Base-by-base conservation (phyloP, 2,888 invertebrate species). In the Petrophora chlorosata region DNA sequence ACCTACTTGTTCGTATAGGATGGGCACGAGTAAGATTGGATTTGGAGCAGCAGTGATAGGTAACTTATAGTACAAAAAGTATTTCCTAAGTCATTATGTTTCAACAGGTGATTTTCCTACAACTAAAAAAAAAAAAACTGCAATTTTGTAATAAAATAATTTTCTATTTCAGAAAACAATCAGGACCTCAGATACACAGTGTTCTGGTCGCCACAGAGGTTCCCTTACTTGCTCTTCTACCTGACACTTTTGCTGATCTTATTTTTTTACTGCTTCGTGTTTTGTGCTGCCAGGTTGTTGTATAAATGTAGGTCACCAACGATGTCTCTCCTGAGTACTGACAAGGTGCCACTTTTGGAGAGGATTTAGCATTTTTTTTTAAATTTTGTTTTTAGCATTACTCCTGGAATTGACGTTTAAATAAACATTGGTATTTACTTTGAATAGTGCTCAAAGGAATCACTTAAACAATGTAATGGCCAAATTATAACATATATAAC, bases 1-100 rank as follows among this genome's bases (percentile, higher is more conserved):
- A 59, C 99, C 99, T 1, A 98, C 99, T 0, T 97, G 97, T 74
- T 98, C 98, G 0, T 99, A 99, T 79, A 92, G 99, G 66, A 99
- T 99, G 99, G 99, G 99, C 0, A 96, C 95, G 12, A 76, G 82
- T 2, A 90, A 94, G 59, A 96, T 98, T 81, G 99, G 98, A 1
- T 97, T 95, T 80, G 98, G 97, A 22, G 94, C 94, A 56, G 95
- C 95, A 5, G 86, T 96, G 42, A 82, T 97, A 61, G 95, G 97
- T 95, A 17, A 26, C 8, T n/a, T 4, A 25, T 7, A n/a, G n/a
- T n/a, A n/a, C n/a, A n/a, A n/a, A n/a, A n/a, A n/a, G n/a, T n/a
- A n/a, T n/a, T n/a, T n/a, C n/a, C n/a, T n/a, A n/a, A n/a, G n/a
- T n/a, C n/a, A n/a, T n/a, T n/a, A n/a, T n/a, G n/a, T n/a, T n/a